Evolutionary conservation across 2,113 vertebrate genomes (phyloP).

Genomic region (Casuarius casuarius): DNA sequence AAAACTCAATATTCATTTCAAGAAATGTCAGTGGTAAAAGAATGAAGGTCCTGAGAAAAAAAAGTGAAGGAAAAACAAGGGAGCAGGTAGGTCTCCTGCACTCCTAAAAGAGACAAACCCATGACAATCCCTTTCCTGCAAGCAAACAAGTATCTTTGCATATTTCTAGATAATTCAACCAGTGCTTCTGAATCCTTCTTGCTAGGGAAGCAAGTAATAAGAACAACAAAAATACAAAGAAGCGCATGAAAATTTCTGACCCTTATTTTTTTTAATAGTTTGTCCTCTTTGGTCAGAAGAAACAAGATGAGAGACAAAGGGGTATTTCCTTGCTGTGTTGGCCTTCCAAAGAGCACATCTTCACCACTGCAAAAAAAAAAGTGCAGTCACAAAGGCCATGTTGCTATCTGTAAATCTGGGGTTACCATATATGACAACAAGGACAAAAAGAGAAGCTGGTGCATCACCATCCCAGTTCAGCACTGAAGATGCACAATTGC

Average conservation of each 20-base stretch:
- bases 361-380: neutral
- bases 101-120: neutral
- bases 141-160: neutral
- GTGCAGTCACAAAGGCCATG: neutral
- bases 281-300: neutral
- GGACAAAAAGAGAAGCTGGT: neutral
- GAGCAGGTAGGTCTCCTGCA: neutral
- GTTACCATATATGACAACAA: neutral
- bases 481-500: fast-evolving
- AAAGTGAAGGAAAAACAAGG: neutral
- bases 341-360: neutral
- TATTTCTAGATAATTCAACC: neutral
- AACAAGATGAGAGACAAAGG: neutral
- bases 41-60: conserved; percentile 14
- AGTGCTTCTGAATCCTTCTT: neutral
- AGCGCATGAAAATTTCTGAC: neutral
- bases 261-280: neutral
- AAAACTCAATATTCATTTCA: conserved; percentile 14
- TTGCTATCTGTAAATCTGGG: neutral
- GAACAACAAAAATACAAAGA: neutral
- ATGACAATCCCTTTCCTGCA: neutral
- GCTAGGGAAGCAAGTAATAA: neutral
- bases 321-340: neutral
- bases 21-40: neutral
- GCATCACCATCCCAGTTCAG: neutral